Evolutionary conservation across 2,888 invertebrate genomes (phyloP), one percentile per base, ranked within the genome.

Genomic region (Pimpla rufipes): DNA sequence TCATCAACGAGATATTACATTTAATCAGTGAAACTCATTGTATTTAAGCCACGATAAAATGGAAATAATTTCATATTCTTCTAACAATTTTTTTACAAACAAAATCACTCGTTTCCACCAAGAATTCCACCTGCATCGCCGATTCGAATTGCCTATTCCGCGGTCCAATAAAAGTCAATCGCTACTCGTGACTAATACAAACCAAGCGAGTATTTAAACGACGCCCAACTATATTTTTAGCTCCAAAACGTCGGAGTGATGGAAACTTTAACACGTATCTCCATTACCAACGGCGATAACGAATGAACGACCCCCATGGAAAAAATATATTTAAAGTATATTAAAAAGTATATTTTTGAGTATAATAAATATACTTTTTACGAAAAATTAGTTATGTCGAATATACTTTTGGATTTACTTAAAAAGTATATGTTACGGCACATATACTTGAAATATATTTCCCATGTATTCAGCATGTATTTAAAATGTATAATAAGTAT

Each of bases 241-340:
- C n/a, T 47, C 11, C 47, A n/a, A n/a, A 10, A n/a, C 11, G 13
- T 2, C 5, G 40, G 45, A 11, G 45, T 45, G 45, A 45, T n/a
- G 13, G n/a, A 47, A 47, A n/a, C n/a, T 47, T 47, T n/a, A 47
- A n/a, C 47, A n/a, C n/a, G n/a, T 47, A 47, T 47, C 47, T n/a
- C n/a, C 47, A n/a, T n/a, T 47, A n/a, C 47, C n/a, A 47, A 29
- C 29, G 5, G 3, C 29, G n/a, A n/a, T n/a, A 29, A 29, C 29
- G 29, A 29, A 5, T 29, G 5, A n/a, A n/a, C n/a, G n/a, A n/a
- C n/a, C n/a, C n/a, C n/a, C n/a, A n/a, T n/a, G n/a, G n/a, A n/a
- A n/a, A n/a, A n/a, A n/a, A n/a, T n/a, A n/a, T n/a, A n/a, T n/a
- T n/a, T n/a, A n/a, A n/a, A n/a, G n/a, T n/a, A n/a, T n/a, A n/a